phyloP scores from a whole-genome alignment of 2,113 vertebrate genomes.

The Gymnobelideus leadbeateri region DNA sequence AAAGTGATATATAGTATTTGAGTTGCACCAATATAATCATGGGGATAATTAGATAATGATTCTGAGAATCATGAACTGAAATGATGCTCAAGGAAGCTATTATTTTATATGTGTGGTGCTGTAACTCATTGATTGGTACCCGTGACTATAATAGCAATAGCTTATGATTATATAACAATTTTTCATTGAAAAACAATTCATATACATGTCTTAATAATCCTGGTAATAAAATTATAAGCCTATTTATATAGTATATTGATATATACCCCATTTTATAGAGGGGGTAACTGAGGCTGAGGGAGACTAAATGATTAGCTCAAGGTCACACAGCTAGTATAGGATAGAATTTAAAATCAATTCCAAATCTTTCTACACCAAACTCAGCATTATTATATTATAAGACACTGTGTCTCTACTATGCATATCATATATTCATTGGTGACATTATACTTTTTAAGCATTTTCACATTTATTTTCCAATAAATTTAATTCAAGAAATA shows the following conservation, averaged over 20 bases:
- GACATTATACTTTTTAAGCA: not conserved
- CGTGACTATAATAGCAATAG: not conserved
- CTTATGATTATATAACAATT: not conserved
- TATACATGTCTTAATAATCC: not conserved
- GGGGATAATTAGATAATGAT: not conserved
- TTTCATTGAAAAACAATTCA: not conserved
- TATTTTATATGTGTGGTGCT: not conserved
- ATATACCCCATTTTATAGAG: not conserved
- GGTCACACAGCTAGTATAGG: not conserved
- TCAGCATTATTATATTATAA: not conserved
- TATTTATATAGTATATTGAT: not conserved
- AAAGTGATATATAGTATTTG: not conserved
- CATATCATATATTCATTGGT: not conserved
- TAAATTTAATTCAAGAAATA: not conserved
- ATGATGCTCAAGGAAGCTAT: not conserved
- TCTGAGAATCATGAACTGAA: not conserved
- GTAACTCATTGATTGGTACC: not conserved
- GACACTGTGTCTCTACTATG: not conserved
- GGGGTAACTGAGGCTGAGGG: not conserved
- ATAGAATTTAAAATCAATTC: not conserved
- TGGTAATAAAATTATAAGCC: not conserved
- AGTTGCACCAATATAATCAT: not conserved
- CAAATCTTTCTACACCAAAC: not conserved
- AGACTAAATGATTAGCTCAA: not conserved
- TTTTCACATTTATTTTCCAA: not conserved